These are phyloP conservation scores for Loripinus fragilis DNA, from an alignment of 2,888 invertebrate genomes.

Conservation along the genomic window DNA sequence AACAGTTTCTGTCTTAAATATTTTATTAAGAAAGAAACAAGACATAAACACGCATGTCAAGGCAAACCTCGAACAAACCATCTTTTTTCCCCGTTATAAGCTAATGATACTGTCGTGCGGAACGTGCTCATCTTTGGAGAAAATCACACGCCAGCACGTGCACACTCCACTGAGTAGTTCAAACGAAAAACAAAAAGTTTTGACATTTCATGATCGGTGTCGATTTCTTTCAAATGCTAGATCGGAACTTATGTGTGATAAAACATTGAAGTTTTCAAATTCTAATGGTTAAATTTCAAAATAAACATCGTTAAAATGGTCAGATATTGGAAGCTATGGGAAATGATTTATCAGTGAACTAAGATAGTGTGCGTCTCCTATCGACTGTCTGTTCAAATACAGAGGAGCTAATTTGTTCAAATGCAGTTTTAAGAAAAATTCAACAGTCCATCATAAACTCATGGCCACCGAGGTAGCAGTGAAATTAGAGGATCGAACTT, in stretches of 20 bases:
- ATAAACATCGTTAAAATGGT: conserved; percentile 12
- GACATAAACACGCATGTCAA: too few relatives aligned
- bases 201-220: not conserved
- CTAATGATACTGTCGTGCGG: too few relatives aligned
- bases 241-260: not conserved
- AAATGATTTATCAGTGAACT: conserved; percentile 11
- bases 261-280: conserved; percentile 8
- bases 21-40: too few relatives aligned
- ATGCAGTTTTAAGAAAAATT: conserved; percentile 10
- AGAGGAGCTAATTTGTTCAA: conserved; percentile 15
- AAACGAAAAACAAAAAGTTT: not conserved
- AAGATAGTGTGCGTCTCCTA: conserved; percentile 14
- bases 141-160: conserved; percentile 1
- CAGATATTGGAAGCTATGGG: not conserved
- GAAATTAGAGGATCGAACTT: not conserved
- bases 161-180: not conserved
- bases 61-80: too few relatives aligned
- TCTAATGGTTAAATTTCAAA: conserved; percentile 2
- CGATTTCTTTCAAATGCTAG: not conserved
- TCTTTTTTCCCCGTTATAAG: too few relatives aligned
- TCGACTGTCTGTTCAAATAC: conserved; percentile 20
- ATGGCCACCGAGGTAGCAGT: conserved; percentile 9
- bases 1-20: too few relatives aligned
- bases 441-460: not conserved
- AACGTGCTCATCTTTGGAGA: too few relatives aligned